A percentile compares a stretch with the other conserved stretches of the same genome.
Conservation (phyloP, 2,797 vertebrate species). For the Ctenosaura bakeri region DNA sequence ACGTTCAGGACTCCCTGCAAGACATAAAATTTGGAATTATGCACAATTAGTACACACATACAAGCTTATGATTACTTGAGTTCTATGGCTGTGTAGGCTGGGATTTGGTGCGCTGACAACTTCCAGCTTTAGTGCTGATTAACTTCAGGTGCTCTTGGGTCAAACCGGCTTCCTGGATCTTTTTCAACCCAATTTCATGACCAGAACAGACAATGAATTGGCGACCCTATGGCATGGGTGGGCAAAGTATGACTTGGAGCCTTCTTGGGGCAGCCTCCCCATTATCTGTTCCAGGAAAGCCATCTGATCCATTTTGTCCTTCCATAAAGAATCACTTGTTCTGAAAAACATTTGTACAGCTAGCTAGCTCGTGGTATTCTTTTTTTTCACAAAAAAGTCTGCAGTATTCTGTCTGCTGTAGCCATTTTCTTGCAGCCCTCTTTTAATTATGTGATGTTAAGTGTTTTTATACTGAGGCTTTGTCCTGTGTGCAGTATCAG, state of each 20-base stretch:
- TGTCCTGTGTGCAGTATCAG: neutral
- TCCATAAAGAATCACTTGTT: neutral
- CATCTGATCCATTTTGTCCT: neutral
- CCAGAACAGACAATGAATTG: too few species aligned
- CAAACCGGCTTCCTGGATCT: neutral
- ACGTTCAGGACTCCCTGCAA: conserved; percentile 90
- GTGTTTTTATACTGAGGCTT: neutral
- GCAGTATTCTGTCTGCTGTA: neutral
- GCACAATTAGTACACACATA: neutral
- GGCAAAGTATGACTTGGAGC: too few species aligned
- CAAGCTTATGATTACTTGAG: neutral
- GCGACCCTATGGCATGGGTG: too few species aligned
- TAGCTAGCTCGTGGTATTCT: neutral
- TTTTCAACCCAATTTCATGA: neutral
- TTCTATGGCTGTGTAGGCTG: neutral
- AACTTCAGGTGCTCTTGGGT: neutral
- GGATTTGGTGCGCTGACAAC: neutral
- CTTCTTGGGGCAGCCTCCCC: neutral
- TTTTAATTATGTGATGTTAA: neutral
- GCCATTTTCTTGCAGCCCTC: neutral
- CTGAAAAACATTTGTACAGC: neutral
- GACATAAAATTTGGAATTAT: neutral
- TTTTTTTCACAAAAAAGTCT: too few species aligned
- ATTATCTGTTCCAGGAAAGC: neutral
- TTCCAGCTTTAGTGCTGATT: neutral